Conservation (phyloP, 92 coral and sea anemone genomes). For the Parazoanthus atlanticus region DNA sequence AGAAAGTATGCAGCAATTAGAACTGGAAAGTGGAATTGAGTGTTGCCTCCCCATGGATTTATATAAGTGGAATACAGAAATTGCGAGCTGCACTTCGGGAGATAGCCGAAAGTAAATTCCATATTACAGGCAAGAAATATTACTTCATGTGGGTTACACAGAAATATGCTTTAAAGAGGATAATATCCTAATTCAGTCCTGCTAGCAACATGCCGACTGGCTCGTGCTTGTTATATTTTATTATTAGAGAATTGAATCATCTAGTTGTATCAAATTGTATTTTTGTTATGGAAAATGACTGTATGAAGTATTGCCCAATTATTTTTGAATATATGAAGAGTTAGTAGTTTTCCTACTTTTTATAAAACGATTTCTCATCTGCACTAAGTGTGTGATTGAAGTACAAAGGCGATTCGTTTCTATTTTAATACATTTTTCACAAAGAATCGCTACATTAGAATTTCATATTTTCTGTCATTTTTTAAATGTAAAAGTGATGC, state of each 20-base stretch:
- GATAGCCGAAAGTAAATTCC: background rate
- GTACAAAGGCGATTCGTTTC: background rate
- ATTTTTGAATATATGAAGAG: background rate
- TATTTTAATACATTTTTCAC: background rate
- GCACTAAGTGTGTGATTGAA: background rate
- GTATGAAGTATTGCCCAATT: background rate
- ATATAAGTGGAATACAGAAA: no score
- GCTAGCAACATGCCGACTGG: background rate
- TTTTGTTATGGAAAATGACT: background rate
- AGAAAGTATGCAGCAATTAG: no score
- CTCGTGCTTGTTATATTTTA: background rate
- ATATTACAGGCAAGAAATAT: background rate
- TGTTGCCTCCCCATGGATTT: no score
- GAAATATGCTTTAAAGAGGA: background rate
- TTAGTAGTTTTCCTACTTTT: background rate
- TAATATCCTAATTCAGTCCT: background rate
- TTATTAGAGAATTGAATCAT: background rate
- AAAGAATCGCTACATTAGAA: no score
- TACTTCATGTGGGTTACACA: no score
- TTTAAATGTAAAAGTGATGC: background rate
- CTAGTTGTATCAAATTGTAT: background rate
- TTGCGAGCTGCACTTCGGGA: no score
- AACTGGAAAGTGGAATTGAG: no score
- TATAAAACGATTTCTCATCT: background rate
- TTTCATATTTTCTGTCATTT: background rate